Percentiles rank a stretch among this genome's conserved stretches.
These are phyloP conservation scores for Patella vulgata DNA, from an alignment of 1,140 invertebrate species.

Conservation along the genomic window DNA sequence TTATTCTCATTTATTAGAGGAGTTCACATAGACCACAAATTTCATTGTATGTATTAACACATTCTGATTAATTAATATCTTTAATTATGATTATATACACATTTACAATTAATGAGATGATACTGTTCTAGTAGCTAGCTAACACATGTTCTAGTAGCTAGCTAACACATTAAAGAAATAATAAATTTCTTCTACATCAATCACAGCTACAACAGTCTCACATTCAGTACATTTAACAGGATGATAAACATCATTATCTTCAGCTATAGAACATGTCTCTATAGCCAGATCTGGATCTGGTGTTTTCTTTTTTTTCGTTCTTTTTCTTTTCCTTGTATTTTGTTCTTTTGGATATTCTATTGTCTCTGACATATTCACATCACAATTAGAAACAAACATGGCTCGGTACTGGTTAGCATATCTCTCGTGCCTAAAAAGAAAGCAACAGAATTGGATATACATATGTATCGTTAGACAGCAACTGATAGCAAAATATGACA, in stretches of 20 bases:
- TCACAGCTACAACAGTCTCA: conserved; percentile 73
- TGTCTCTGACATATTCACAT: conserved; percentile 65
- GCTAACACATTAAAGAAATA: conserved; percentile 77
- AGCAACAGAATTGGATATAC: conserved; percentile 3
- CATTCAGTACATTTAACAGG: conserved; percentile 73
- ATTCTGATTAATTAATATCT: no score
- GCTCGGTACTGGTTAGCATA: conserved; percentile 74
- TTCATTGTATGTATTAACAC: no score
- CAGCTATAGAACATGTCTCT: conserved; percentile 28
- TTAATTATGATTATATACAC: no score
- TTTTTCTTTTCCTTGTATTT: conserved; percentile 44
- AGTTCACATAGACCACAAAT: no score
- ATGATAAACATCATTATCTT: conserved; percentile 67
- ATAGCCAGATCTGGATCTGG: neutral
- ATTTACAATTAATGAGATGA: no score
- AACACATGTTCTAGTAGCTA: no score
- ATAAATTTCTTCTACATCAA: conserved; percentile 74
- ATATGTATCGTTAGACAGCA: no score
- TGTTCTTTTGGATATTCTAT: conserved; percentile 62
- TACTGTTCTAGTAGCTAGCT: no score
- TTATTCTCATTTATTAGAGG: no score
- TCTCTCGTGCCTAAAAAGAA: conserved; percentile 69
- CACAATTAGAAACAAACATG: conserved; percentile 76
- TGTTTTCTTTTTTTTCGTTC: conserved; percentile 35
- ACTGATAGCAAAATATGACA: no score